Evolutionary conservation across 2,797 vertebrate genomes (phyloP), one percentile per base, ranked within the genome.

Genomic region (Oophaga sylvatica): DNA sequence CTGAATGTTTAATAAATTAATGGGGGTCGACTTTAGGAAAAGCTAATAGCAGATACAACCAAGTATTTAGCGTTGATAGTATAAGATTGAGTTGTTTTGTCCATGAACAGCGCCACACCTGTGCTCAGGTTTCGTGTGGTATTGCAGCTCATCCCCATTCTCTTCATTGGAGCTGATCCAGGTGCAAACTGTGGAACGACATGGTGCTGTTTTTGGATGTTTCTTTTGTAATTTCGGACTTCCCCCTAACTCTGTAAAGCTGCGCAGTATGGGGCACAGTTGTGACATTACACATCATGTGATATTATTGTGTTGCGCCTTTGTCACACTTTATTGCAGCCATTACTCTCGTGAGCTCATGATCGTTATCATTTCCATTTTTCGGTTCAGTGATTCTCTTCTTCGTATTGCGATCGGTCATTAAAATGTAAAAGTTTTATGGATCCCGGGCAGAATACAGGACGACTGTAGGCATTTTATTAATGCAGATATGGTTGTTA

Each of bases 361-460:
- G 5, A 29, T 53, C 8, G 45, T 65, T 56, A 48, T 67, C 31
- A 53, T 67, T 68, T 67, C 2, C 16, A 77, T 68, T 77, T 65
- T 35, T 31, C 26, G 62, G n/a, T 53, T 57, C 48, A 9, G 26
- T 7, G 63, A 11, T 67, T 85, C 41, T 16, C 7, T 53, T 85
- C 78, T 56, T 67, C 78, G 22, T 56, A 62, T 76, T 60, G 16
- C 17, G 76, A 85, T 78, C 70, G 63, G 59, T 80, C 22, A 83
- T 53, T 85, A 48, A 31, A 57, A 45, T 67, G 22, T 65, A 48
- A 48, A 81, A 12, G n/a, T 73, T 73, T 73, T 73, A 20, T 41
- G 35, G 19, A 8, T 10, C n/a, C 10, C n/a, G 65, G 1, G n/a
- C 65, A 67, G 29, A 2, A 26, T 68, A 15, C 12, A 5, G 68